Base-by-base conservation (phyloP, 2,113 vertebrate species). In the Prolemur simus region DNA sequence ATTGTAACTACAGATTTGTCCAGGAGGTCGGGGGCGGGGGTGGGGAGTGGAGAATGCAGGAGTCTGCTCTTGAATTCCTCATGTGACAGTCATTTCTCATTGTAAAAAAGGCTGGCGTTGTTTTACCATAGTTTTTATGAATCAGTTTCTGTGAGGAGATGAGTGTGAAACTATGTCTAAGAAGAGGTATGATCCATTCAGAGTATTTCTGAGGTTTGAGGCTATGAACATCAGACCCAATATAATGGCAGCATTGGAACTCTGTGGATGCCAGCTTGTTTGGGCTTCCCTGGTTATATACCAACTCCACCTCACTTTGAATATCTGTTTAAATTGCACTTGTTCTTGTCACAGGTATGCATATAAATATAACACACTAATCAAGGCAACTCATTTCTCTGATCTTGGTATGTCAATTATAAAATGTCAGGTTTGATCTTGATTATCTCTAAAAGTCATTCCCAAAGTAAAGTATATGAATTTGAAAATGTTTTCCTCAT, bases 391-490 rank as follows among this genome's bases (percentile, higher is more conserved):
- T 89, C 49, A 73, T 92, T 66, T 54, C n/a, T 85, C 32, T 82
- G 39, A 92, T 82, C 52, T 58, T 95, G 56, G 21, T 58, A 95
- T 71, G 37, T 89, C 74, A 76, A 42, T 92, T 94, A 87, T 49
- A 77, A 87, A 94, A 73, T 76, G 45, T 87, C 58, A 94, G 37
- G 27, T 81, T 93, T 95, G 34, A 87, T 58, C 81, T 45, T 95
- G n/a, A 66, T 94, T 71, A 87, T 69, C 83, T 91, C n/a, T 52
- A 58, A 89, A 95, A 87, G 29, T 73, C n/a, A 78, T 74, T 63
- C 69, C n/a, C 27, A 49, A 8, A 76, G 83, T 42, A 77, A 94
- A 87, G 12, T 68, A 87, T 17, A 21, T 39, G 37, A 86, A 69
- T 88, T 37, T 76, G 69, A 71, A 93, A 96, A 89, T n/a, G 15